These are phyloP conservation scores for Ariolimax columbianus DNA, from an alignment of 2,888 invertebrate species.

Conservation along the genomic window DNA sequence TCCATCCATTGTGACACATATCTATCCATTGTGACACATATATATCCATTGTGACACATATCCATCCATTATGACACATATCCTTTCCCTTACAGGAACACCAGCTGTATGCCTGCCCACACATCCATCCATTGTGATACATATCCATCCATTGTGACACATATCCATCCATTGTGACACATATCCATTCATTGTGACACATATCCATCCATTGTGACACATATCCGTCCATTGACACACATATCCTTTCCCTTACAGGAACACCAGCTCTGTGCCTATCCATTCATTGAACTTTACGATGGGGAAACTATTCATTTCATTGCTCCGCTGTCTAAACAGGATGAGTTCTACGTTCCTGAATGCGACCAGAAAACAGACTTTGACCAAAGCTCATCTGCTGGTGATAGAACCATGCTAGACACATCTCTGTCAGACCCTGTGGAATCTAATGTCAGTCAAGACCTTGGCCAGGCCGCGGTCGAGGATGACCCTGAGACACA, in stretches of 20 bases:
- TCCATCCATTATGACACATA: too few relatives aligned
- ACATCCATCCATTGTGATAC: too few relatives aligned
- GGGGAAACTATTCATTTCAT: conserved; percentile 77
- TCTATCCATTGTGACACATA: too few relatives aligned
- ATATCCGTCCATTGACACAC: too few relatives aligned
- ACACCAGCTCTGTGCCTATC: conserved; percentile 79
- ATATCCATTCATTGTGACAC: too few relatives aligned
- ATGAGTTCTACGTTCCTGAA: conserved; percentile 80
- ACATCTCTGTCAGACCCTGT: conserved; percentile 28
- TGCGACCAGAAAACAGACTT: conserved; percentile 28
- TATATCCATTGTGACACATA: too few relatives aligned
- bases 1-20: too few relatives aligned
- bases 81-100: too few relatives aligned
- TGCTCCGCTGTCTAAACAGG: conserved; percentile 79
- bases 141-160: too few relatives aligned
- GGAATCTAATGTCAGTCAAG: background rate
- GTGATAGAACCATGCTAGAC: conserved; percentile 18
- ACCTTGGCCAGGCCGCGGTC: background rate
- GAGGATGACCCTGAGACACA: background rate
- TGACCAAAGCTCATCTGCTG: conserved; percentile 23
- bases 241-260: conserved; percentile 67
- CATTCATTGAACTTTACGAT: conserved; percentile 80
- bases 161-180: too few relatives aligned
- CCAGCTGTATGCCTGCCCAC: too few relatives aligned
- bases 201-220: too few relatives aligned